A percentile compares a stretch with the other conserved stretches of the same genome.
Evolutionary conservation across 2,888 invertebrate species (phyloP).

Genomic region (Lampropteryx suffumata): DNA sequence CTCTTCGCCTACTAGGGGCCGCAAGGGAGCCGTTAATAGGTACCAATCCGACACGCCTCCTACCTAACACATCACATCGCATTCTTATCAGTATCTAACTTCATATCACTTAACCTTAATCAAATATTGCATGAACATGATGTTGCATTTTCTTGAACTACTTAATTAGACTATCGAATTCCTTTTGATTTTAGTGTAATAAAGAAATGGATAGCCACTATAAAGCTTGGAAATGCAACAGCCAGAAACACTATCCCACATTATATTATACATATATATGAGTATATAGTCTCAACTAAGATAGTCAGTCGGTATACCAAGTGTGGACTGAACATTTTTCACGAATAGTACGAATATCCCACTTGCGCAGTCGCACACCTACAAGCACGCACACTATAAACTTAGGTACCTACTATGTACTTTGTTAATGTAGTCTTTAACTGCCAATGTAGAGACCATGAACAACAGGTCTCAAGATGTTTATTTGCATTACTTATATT

Average conservation of each 20-base stretch:
- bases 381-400: constrained; percentile 40
- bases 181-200: no score
- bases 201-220: no score
- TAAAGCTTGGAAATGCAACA: no score
- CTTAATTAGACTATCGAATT: no score
- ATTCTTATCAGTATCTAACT: constrained; percentile 24
- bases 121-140: no score
- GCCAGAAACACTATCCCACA: no score
- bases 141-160: no score
- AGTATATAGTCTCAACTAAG: no score
- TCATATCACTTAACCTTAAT: no score
- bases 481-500: constrained; percentile 49
- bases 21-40: constrained; percentile 69
- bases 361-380: constrained; percentile 45
- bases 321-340: constrained; percentile 50
- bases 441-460: constrained; percentile 47
- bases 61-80: constrained; percentile 39
- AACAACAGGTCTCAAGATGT: constrained; percentile 41
- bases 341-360: constrained; percentile 52
- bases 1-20: constrained; percentile 69
- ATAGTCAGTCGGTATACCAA: no score
- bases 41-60: constrained; percentile 65
- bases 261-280: no score
- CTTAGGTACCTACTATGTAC: constrained; percentile 28
- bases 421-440: constrained; percentile 48